Evolutionary conservation across 2,888 invertebrate genomes (phyloP).

Genomic region (Drosophila dives): DNA sequence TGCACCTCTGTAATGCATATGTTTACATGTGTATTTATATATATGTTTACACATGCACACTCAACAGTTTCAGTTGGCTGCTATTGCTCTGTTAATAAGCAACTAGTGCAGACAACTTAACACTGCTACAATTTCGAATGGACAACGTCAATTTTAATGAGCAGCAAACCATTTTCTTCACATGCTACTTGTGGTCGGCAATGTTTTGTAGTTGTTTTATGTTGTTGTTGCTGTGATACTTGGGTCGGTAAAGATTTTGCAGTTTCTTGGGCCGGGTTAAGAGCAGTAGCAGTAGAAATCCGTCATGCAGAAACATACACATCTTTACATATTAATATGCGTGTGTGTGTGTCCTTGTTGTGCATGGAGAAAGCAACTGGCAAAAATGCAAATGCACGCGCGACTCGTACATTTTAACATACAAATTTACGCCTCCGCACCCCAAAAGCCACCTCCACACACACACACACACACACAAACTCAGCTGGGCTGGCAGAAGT

Average conservation of each 20-base stretch:
- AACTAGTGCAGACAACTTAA: slow-evolving; percentile 50
- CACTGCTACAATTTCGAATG: slow-evolving; percentile 48
- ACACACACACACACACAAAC: slow-evolving; percentile 6
- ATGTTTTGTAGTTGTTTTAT: slow-evolving; percentile 27
- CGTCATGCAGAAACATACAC: slow-evolving; percentile 7
- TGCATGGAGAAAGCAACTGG: slow-evolving; percentile 49
- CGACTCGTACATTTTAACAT: slow-evolving; percentile 75
- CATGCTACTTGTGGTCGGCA: slow-evolving; percentile 9
- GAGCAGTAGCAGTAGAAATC: slow-evolving; percentile 2
- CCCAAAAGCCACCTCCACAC: slow-evolving; percentile 2
- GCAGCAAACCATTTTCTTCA: slow-evolving; percentile 53
- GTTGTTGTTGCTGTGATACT: slow-evolving; percentile 5
- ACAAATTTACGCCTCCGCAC: slow-evolving; percentile 61
- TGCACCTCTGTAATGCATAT: background rate
- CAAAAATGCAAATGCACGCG: slow-evolving; percentile 76
- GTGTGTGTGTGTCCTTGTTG: slow-evolving; percentile 61
- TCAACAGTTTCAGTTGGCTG: background rate
- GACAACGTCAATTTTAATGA: slow-evolving; percentile 66
- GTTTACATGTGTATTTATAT: background rate
- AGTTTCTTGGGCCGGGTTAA: slow-evolving; percentile 7
- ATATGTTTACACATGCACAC: background rate
- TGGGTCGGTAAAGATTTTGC: slow-evolving; percentile 18
- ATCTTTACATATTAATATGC: background rate
- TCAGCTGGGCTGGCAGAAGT: slow-evolving; percentile 59
- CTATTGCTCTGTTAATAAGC: slow-evolving; percentile 22